Evolutionary conservation across 2,888 invertebrate species (phyloP), one percentile per base, ranked within the genome.

Genomic region (Agapostemon virescens): DNA sequence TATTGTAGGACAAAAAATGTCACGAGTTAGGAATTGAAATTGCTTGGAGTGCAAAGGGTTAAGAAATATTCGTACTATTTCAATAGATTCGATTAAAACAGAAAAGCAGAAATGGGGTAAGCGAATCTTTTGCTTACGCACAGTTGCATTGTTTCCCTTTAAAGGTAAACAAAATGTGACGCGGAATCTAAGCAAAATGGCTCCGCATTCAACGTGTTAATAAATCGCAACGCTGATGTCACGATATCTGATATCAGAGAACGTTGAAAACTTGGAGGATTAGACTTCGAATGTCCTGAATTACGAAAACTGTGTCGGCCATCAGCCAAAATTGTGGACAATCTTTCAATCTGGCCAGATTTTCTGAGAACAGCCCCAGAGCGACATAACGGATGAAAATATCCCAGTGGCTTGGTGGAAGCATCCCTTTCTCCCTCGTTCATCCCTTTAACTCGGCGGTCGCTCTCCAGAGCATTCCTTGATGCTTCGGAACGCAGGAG

Each of bases 401-500:
- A 75, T 13, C 74, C 49, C 38, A 45, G 6, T 20, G 6, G 0
- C 9, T 63, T 30, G 26, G 33, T 20, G 15, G 6, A 66, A 30
- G 36, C 38, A 20, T 69, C 33, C 40, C 61, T 42, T 69, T 33
- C 23, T 36, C 49, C 33, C 49, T 15, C 15, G 23, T 67, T 49
- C 45, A 63, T 61, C 73, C 26, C 42, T 73, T 20, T 23, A 26
- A 61, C 61, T 7, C 36, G 6, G 17, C 6, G 20, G 55, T 26
- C 26, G 45, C 49, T 67, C 72, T 73, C 66, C 42, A 40, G 38
- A 55, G 49, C 70, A 63, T 58, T 75, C 55, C 71, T 68, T 15
- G 30, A 49, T 38, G 15, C 23, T 15, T 3, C n/a, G 58, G n/a
- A 20, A 69, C 30, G 63, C 33, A 40, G 15, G 42, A 13, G 30